Conservation (phyloP, 2,888 invertebrate species). For the Agrilus cyanescens region DNA sequence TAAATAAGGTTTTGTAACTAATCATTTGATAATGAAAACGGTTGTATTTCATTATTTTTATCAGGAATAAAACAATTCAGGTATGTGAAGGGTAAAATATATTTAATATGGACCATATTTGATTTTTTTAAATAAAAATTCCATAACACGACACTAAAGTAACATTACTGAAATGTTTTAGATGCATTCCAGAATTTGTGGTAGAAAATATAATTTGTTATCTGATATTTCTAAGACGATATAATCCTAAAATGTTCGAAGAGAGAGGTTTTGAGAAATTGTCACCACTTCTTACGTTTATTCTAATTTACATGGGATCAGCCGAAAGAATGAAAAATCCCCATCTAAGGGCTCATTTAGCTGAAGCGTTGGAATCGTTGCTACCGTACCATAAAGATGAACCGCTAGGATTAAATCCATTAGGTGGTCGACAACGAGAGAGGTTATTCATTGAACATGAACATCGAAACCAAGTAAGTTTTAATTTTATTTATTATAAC, state of each 20-base stretch:
- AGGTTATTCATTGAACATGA: constrained; percentile 68
- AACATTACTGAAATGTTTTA: constrained; percentile 26
- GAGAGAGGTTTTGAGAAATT: constrained; percentile 51
- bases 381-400: constrained; percentile 60
- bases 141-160: too few relatives aligned
- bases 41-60: too few relatives aligned
- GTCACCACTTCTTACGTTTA: constrained; percentile 61
- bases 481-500: neutral
- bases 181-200: constrained; percentile 82
- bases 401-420: constrained; percentile 29
- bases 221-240: constrained; percentile 62
- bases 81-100: too few relatives aligned
- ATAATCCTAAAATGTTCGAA: constrained; percentile 50
- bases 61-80: too few relatives aligned
- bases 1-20: too few relatives aligned
- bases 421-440: constrained; percentile 51
- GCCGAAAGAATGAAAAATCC: constrained; percentile 68
- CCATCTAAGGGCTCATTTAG: constrained; percentile 79
- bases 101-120: too few relatives aligned
- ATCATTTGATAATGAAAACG: too few relatives aligned
- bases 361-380: constrained; percentile 79
- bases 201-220: constrained; percentile 78
- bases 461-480: constrained; percentile 49
- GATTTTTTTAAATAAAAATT: too few relatives aligned
- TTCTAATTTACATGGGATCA: constrained; percentile 82